Percentiles rank a stretch among this genome's conserved stretches.
phyloP scores from a whole-genome alignment of 2,797 vertebrate genomes.

The Trichosurus vulpecula region DNA sequence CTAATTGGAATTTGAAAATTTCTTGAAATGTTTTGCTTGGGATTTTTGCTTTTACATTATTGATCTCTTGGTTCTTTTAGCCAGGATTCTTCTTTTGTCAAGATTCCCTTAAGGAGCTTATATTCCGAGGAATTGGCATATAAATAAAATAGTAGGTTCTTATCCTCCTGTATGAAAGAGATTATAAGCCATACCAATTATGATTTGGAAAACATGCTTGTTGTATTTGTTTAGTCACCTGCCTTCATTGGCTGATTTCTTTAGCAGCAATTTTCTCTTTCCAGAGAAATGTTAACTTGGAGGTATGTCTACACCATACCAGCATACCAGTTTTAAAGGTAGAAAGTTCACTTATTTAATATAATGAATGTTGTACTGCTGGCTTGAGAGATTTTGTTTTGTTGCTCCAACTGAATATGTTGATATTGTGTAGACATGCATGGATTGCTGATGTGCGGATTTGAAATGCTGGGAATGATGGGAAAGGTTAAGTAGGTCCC shows the following conservation, averaged over 20 bases:
- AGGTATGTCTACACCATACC: slow-evolving; percentile 47
- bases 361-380: background rate
- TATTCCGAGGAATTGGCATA: background rate
- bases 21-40: background rate
- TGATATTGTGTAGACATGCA: slow-evolving; percentile 13
- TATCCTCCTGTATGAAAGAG: slow-evolving; percentile 11
- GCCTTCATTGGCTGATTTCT: slow-evolving; percentile 55
- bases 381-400: slow-evolving; percentile 15
- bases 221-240: slow-evolving; percentile 51
- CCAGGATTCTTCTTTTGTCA: background rate
- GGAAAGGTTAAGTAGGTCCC: slow-evolving; percentile 45
- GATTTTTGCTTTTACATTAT: background rate
- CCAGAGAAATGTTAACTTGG: slow-evolving; percentile 31
- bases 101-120: background rate
- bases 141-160: background rate
- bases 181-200: slow-evolving; percentile 54
- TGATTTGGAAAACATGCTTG: slow-evolving; percentile 75
- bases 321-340: slow-evolving; percentile 48
- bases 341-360: slow-evolving; percentile 29
- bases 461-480: slow-evolving; percentile 40
- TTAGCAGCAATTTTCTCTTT: slow-evolving; percentile 32
- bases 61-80: background rate
- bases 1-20: background rate
- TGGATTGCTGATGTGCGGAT: slow-evolving; percentile 51
- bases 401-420: background rate